phyloP scores from a whole-genome alignment of 2,888 invertebrate genomes.

The Drosophila flavopinicola region DNA sequence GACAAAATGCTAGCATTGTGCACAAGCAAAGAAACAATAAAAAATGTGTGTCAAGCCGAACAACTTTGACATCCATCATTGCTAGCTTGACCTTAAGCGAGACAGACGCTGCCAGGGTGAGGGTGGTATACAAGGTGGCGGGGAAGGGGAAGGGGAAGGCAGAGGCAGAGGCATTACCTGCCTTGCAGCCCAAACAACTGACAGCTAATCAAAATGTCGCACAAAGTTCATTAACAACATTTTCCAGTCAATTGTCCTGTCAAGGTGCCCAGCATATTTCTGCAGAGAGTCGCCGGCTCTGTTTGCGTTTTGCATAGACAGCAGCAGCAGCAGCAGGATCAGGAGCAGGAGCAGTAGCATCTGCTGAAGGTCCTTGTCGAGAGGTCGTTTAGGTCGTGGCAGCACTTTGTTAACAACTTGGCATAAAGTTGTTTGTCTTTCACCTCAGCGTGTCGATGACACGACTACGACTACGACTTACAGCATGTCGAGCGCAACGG shows the following conservation, averaged over 20 bases:
- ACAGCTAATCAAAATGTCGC: conserved; percentile 77
- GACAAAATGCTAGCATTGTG: conserved; percentile 75
- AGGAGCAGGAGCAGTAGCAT: conserved; percentile 7
- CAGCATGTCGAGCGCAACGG: not conserved
- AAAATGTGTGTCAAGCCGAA: conserved; percentile 67
- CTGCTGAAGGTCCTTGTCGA: conserved; percentile 32
- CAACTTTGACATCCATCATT: conserved; percentile 75
- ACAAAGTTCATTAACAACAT: conserved; percentile 78
- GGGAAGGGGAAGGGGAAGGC: not conserved
- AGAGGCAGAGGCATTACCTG: conserved; percentile 9
- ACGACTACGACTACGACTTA: conserved; percentile 56
- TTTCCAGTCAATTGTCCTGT: conserved; percentile 78
- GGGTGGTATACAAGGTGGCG: not conserved
- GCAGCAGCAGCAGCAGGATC: not conserved
- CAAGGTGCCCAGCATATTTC: conserved; percentile 59
- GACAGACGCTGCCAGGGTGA: conserved; percentile 6
- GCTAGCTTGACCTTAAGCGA: conserved; percentile 61
- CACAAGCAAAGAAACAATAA: conserved; percentile 34
- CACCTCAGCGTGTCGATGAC: conserved; percentile 74
- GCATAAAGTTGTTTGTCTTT: conserved; percentile 76
- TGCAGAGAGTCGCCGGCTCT: conserved; percentile 21
- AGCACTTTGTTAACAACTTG: conserved; percentile 74
- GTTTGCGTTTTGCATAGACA: conserved; percentile 60
- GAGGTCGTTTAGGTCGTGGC: conserved; percentile 60
- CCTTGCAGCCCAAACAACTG: conserved; percentile 43